These are phyloP conservation scores for Pelochelys cantorii DNA, from an alignment of 2,797 vertebrate species.

Conservation along the genomic window DNA sequence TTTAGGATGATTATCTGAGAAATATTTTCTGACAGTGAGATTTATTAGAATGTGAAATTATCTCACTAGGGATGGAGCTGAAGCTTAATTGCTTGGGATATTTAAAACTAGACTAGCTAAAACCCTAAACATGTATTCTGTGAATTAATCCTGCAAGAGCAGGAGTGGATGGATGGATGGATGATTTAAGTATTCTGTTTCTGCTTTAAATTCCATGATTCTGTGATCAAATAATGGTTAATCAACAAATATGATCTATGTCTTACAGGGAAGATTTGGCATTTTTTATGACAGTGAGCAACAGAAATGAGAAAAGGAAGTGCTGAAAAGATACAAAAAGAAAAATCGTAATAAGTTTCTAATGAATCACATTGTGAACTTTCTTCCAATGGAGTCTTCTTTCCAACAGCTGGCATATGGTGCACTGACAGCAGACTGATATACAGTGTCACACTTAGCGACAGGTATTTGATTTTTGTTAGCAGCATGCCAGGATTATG, in stretches of 20 bases:
- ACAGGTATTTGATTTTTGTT: not conserved
- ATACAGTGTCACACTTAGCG: not conserved
- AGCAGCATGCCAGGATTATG: not conserved
- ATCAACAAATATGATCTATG: not conserved
- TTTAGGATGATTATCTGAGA: constrained; percentile 16
- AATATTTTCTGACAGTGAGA: not conserved
- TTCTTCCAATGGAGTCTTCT: constrained; percentile 24
- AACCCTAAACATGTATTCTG: constrained; percentile 4
- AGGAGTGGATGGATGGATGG: not conserved
- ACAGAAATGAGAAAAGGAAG: not conserved
- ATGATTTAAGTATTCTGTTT: not conserved
- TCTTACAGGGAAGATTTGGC: not conserved
- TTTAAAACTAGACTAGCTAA: not conserved
- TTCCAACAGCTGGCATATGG: constrained; percentile 36
- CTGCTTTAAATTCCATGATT: not conserved
- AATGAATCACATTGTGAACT: constrained; percentile 25
- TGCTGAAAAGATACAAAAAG: not conserved
- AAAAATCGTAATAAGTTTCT: not conserved
- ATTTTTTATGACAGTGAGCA: not conserved
- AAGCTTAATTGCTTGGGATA: not conserved
- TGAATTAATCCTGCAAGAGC: not conserved
- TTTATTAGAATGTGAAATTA: not conserved
- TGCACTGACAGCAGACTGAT: constrained; percentile 26
- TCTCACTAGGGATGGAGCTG: not conserved
- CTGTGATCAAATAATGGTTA: not conserved